Evolutionary conservation across 2,113 vertebrate genomes (phyloP).

Genomic region (Lampris incognitus): DNA sequence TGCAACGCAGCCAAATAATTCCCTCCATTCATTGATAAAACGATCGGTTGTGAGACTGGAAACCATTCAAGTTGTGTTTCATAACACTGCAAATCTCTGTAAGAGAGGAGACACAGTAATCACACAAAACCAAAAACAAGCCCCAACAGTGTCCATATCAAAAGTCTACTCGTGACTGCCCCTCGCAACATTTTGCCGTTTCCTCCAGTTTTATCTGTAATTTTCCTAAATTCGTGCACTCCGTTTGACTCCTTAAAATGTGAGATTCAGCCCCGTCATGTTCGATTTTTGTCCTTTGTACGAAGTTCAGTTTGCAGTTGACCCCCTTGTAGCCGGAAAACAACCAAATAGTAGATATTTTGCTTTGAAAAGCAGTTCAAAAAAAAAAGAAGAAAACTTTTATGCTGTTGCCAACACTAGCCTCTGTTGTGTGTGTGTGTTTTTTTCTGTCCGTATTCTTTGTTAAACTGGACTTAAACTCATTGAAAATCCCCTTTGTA

Average conservation of each 20-base stretch:
- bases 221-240: slow-evolving; percentile 25
- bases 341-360: slow-evolving; percentile 25
- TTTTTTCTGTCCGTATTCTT: slow-evolving; percentile 35
- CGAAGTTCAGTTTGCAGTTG: slow-evolving; percentile 40
- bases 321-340: slow-evolving; percentile 27
- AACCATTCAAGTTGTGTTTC: slow-evolving; percentile 20
- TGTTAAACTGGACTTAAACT: slow-evolving; percentile 41
- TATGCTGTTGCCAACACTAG: slow-evolving; percentile 22
- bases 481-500: slow-evolving; percentile 68
- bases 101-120: slow-evolving; percentile 23
- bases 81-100: slow-evolving; percentile 20
- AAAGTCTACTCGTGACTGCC: slow-evolving; percentile 6
- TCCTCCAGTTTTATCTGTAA: slow-evolving; percentile 26
- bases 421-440: slow-evolving; percentile 4
- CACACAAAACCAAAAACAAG: slow-evolving; percentile 26
- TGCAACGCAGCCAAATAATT: slow-evolving; percentile 26
- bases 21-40: slow-evolving; percentile 24
- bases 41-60: slow-evolving; percentile 15
- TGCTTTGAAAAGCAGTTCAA: slow-evolving; percentile 44
- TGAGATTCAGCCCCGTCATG: slow-evolving; percentile 17
- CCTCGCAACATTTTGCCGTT: slow-evolving; percentile 26
- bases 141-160: slow-evolving; percentile 8
- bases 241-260: slow-evolving; percentile 27
- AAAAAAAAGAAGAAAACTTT: slow-evolving; percentile 27
- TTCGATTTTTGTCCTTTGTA: slow-evolving; percentile 22